These are phyloP conservation scores for Sebastes alutus DNA, from an alignment of 2,797 vertebrate genomes.

Conservation along the genomic window DNA sequence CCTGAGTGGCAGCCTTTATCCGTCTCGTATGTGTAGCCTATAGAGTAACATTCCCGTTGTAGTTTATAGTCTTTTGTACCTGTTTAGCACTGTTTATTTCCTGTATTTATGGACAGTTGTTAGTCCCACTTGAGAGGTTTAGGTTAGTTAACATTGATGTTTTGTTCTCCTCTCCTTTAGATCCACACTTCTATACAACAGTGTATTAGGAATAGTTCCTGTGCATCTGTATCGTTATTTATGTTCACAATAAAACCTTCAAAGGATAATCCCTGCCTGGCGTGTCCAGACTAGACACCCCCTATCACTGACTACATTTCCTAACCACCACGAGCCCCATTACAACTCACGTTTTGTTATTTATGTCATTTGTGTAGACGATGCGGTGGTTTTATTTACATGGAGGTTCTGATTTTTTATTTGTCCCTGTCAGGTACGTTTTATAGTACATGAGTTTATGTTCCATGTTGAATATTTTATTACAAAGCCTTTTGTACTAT, in stretches of 20 bases:
- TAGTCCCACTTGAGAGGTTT: neutral
- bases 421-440: neutral
- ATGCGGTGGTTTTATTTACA: neutral
- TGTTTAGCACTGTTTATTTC: neutral
- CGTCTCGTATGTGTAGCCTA: neutral
- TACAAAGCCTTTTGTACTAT: neutral
- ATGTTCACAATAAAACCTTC: neutral
- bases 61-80: neutral
- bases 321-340: neutral
- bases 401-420: neutral
- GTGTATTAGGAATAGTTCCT: neutral
- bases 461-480: slow-evolving; percentile 14
- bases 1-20: too few relatives aligned
- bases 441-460: neutral
- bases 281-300: neutral
- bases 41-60: neutral
- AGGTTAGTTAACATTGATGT: neutral
- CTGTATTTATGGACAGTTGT: neutral
- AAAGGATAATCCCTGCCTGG: neutral
- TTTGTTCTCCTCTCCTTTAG: neutral
- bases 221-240: neutral
- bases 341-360: neutral
- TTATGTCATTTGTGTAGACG: neutral
- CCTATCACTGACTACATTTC: neutral
- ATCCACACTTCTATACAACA: neutral